These are phyloP conservation scores for Pachyuromys duprasi DNA, from an alignment of 2,797 vertebrate species.

Conservation along the genomic window DNA sequence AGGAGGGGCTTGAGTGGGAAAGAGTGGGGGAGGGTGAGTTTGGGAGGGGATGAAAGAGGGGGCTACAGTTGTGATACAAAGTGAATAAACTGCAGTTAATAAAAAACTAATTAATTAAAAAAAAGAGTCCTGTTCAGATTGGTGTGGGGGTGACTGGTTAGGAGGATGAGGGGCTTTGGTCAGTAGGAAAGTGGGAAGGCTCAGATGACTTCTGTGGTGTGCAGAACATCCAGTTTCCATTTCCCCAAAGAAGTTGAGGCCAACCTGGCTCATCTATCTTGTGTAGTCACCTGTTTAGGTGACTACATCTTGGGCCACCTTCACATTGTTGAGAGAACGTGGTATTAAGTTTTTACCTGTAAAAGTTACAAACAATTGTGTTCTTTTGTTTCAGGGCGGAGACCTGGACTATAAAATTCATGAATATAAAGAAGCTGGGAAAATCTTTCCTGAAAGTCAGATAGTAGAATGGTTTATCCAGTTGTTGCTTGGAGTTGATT, in stretches of 20 bases:
- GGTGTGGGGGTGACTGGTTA: background rate
- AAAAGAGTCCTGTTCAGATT: background rate
- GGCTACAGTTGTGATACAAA: no score
- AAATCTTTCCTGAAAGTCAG: constrained; percentile 88
- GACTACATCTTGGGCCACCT: background rate
- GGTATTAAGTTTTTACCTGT: constrained; percentile 23
- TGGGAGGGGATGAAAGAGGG: no score
- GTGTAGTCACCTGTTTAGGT: background rate
- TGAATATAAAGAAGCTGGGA: constrained; percentile 87
- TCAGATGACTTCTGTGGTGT: background rate
- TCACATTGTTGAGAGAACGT: background rate
- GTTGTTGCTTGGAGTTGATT: constrained; percentile 91
- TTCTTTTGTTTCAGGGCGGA: constrained; percentile 87
- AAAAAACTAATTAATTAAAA: no score
- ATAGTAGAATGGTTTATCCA: constrained; percentile 92
- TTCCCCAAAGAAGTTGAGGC: background rate
- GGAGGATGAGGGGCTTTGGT: background rate
- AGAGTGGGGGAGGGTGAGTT: no score
- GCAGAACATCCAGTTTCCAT: background rate
- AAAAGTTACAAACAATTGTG: constrained; percentile 55
- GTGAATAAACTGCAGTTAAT: no score
- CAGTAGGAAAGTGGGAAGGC: background rate
- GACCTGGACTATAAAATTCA: constrained; percentile 93
- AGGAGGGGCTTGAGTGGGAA: no score
- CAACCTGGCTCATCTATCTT: background rate